Base-by-base conservation (phyloP, 2,113 vertebrate species). In the Anoura caudifer region DNA sequence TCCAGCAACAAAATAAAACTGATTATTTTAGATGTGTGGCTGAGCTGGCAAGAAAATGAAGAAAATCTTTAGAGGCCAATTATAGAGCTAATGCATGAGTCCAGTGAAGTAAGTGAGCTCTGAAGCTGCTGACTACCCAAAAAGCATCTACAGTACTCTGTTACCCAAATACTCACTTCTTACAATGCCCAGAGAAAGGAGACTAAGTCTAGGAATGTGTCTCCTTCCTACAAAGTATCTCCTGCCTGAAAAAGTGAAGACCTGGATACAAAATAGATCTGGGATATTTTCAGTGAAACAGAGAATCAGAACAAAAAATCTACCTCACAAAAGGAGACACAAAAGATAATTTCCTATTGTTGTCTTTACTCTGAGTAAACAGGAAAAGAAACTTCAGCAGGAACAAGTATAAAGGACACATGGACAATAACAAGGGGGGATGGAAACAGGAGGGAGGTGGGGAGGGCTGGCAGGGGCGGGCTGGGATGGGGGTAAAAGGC, bases 1-100 rank as follows among this genome's bases (percentile, higher is more conserved):
- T 52, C 54, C 36, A 47, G 85, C 59, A 92, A 94, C 72, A 90
- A 93, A 95, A 95, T 94, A 67, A 79, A 85, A 87, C 72, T 43
- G 50, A 94, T 92, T 19, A 67, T 92, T 97, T 95, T 72, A 95
- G 41, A 56, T 41, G 50, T 92, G 33, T 86, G 13, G 24, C 85
- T 92, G 67, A 94, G 12, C 45, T 85, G 52, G 54, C 36, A 52
- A 61, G 45, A 94, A 94, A 94, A 76, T 76, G 90, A 93, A 82
- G 67, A 75, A 90, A 84, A 65, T 67, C 73, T 61, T 88, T n/a
- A 50, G 77, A 94, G 77, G 67, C 50, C 73, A 73, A 45, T 80
- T 87, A 87, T 8, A 41, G 36, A 93, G 20, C 69, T 79, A 87
- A 94, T 20, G 36, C 45, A 31, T 28, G 77, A 89, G 69, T 82